phyloP scores from a whole-genome alignment of 2,113 vertebrate species.

The Scytalopus superciliaris region DNA sequence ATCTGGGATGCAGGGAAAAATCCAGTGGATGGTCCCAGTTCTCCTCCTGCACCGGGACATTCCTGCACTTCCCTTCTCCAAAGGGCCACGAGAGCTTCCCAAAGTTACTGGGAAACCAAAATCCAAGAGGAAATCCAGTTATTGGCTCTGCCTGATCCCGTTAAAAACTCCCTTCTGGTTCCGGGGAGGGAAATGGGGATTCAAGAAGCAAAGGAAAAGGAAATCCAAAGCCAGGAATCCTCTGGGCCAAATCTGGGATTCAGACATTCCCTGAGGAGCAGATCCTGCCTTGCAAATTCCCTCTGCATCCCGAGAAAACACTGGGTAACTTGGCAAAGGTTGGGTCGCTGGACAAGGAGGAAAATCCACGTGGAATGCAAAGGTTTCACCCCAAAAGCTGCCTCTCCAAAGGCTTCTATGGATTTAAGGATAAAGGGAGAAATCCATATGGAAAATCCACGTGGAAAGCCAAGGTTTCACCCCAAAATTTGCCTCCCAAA shows the following conservation, averaged over 20 bases:
- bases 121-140: not conserved
- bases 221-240: not conserved
- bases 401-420: accelerated
- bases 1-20: not conserved
- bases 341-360: not conserved
- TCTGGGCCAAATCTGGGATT: not conserved
- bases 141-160: not conserved
- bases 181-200: not conserved
- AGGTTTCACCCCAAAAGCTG: not conserved
- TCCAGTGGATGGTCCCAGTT: accelerated
- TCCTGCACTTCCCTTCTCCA: not conserved
- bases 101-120: not conserved
- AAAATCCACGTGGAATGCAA: not conserved
- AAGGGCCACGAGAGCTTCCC: not conserved
- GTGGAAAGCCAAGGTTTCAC: too few relatives aligned
- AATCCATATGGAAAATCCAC: too few relatives aligned
- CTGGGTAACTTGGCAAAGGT: not conserved
- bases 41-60: not conserved
- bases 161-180: not conserved
- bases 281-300: not conserved
- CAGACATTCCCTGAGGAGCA: not conserved
- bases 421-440: too few relatives aligned
- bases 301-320: not conserved
- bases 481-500: not conserved
- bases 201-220: not conserved